These are phyloP conservation scores for Cartodere bifasciata DNA, from an alignment of 2,888 invertebrate species.

Conservation along the genomic window DNA sequence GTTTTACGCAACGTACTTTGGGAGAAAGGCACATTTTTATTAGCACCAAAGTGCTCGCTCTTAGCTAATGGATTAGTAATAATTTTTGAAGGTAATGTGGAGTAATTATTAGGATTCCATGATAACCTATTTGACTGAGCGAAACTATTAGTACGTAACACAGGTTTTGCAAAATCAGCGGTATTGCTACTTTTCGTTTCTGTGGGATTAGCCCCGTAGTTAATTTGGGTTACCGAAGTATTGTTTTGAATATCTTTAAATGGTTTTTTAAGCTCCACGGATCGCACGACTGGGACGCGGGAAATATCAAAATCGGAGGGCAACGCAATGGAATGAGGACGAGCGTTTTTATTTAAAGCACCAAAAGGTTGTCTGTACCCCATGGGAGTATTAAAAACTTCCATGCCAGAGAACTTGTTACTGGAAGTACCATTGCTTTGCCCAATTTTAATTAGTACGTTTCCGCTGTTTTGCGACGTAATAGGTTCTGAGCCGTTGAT, in stretches of 20 bases:
- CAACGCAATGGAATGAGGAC: slow-evolving; percentile 30
- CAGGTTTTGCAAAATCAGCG: slow-evolving; percentile 18
- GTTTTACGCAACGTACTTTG: slow-evolving; percentile 38
- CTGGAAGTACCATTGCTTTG: slow-evolving; percentile 12
- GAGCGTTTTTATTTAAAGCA: slow-evolving; percentile 24
- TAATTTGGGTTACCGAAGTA: slow-evolving; percentile 28
- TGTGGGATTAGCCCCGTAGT: slow-evolving; percentile 10
- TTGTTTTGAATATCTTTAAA: slow-evolving; percentile 26
- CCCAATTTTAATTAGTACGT: slow-evolving; percentile 32
- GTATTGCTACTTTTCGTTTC: slow-evolving; percentile 9
- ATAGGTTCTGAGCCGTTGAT: slow-evolving; percentile 28
- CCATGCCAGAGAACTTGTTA: slow-evolving; percentile 15
- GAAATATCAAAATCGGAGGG: slow-evolving; percentile 30
- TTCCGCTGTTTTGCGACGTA: slow-evolving; percentile 24
- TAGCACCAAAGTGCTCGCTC: slow-evolving; percentile 18
- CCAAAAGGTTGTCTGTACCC: slow-evolving; percentile 29
- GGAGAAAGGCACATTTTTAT: slow-evolving; percentile 32
- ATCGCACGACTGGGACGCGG: slow-evolving; percentile 36
- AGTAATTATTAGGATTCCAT: slow-evolving; percentile 22
- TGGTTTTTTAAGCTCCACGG: slow-evolving; percentile 39
- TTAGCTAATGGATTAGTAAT: slow-evolving; percentile 19
- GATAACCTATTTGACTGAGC: slow-evolving; percentile 20
- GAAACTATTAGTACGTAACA: slow-evolving; percentile 25
- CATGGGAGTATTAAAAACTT: slow-evolving; percentile 23
- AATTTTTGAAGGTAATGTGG: slow-evolving; percentile 23